Percentiles rank a stretch among this genome's conserved stretches.
Conservation (phyloP, 2,888 invertebrate species). For the Labia minor region DNA sequence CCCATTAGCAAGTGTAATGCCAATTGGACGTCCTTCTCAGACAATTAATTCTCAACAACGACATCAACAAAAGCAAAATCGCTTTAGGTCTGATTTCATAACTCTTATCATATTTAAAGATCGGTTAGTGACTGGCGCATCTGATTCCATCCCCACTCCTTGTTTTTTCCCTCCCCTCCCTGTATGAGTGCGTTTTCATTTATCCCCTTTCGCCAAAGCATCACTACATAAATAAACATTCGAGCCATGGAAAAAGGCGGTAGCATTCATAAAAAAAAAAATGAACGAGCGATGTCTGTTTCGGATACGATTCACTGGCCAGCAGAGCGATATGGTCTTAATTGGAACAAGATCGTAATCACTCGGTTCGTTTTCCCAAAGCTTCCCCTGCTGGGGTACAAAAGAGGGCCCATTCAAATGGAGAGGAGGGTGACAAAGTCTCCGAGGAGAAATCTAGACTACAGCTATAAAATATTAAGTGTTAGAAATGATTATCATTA, state of each 20-base stretch:
- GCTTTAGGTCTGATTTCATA: background rate
- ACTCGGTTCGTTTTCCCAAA: conserved; percentile 13
- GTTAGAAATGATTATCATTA: background rate
- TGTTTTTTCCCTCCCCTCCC: background rate
- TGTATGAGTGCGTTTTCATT: background rate
- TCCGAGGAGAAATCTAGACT: background rate
- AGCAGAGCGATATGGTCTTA: background rate
- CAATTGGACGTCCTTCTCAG: background rate
- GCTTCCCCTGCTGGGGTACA: background rate
- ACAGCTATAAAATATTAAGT: background rate
- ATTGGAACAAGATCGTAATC: conserved; percentile 13
- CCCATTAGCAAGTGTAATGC: conserved; percentile 7
- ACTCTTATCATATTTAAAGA: background rate
- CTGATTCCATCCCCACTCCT: background rate
- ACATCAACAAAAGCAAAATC: background rate
- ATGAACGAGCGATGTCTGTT: conserved; percentile 7
- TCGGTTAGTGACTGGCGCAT: background rate
- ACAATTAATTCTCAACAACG: background rate
- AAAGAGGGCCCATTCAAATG: background rate
- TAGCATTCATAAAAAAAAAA: conserved; percentile 13
- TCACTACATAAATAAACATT: conserved; percentile 7
- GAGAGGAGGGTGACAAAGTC: background rate
- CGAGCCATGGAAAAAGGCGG: background rate
- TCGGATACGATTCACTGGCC: background rate
- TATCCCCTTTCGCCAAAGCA: background rate